Evolutionary conservation across 2,888 invertebrate species (phyloP).

Genomic region (Pseudococcus longispinus): DNA sequence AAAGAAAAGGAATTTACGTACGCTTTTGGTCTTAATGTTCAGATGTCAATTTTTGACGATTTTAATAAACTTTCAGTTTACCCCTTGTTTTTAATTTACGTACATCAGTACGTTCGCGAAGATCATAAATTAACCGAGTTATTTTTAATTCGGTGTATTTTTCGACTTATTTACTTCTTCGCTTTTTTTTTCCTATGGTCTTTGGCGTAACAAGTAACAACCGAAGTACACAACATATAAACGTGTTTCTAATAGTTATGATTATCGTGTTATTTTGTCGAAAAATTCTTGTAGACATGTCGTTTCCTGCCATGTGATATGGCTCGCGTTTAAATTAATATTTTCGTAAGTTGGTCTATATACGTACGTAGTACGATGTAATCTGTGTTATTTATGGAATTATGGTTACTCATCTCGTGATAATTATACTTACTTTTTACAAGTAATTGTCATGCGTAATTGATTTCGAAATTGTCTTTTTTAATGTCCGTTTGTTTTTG

Average conservation of each 20-base stretch:
- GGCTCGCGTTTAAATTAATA: slow-evolving; percentile 29
- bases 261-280: slow-evolving; percentile 32
- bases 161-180: no score
- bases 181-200: neutral
- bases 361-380: neutral
- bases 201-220: no score
- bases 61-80: neutral
- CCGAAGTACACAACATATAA: neutral
- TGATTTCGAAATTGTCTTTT: neutral
- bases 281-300: slow-evolving; percentile 34
- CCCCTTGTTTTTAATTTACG: slow-evolving; percentile 14
- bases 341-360: neutral
- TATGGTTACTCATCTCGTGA: neutral
- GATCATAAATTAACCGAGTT: slow-evolving; percentile 11
- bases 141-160: slow-evolving; percentile 1
- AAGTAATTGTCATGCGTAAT: neutral
- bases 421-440: neutral
- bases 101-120: neutral
- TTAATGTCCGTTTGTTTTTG: neutral
- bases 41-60: neutral
- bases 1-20: neutral
- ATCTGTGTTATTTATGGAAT: neutral
- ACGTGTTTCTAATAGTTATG: slow-evolving; percentile 32
- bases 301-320: slow-evolving; percentile 35
- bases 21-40: neutral